Evolutionary conservation across 2,888 invertebrate genomes (phyloP), one percentile per base, ranked within the genome.

Genomic region (Phrixothrix hirtus): DNA sequence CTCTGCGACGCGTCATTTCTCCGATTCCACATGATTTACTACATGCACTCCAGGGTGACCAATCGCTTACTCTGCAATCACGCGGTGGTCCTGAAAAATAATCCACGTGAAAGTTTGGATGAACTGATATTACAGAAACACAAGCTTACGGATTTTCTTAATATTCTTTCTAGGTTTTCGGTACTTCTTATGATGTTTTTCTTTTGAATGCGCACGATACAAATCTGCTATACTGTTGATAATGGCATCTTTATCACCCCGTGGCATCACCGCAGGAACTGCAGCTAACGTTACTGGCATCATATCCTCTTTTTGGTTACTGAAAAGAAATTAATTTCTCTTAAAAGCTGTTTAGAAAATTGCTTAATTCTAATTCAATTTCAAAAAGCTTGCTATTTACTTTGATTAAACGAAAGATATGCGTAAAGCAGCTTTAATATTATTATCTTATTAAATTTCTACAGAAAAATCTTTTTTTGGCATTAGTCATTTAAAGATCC

Each of bases 11-110:
- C 73, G 87, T 81, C 75, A 89, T 90, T 68, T 92, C 89, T 14
- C 95, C 95, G 55, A 94, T 92, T 58, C 93, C 93, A 71, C 95
- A 93, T 42, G 89, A 87, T 70, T 89, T 88, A 76, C 88, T 90
- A 79, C 95, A 95, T 5, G 85, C 79, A 68, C 89, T 87, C 94
- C 92, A 94, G 46, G 86, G 84, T 15, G 89, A 87, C 94, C 92
- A 94, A 60, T 87, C 86, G 58, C 88, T 84, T 41, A 93, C 89
- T 63, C 88, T 85, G 77, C 94, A 94, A 76, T 92, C 90, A 63
- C 89, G 81, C 44, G 88, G 83, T 70, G 82, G 77, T 66, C 81
- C 82, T 79, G 73, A 44, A 71, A 68, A 55, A 54, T 10, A 7
- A 27, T 11, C 2, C 9, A 27, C 27, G 9, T 9, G 3, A 27